Base-by-base conservation (phyloP, 2,888 invertebrate genomes). In the Scaptomyza reducta region DNA sequence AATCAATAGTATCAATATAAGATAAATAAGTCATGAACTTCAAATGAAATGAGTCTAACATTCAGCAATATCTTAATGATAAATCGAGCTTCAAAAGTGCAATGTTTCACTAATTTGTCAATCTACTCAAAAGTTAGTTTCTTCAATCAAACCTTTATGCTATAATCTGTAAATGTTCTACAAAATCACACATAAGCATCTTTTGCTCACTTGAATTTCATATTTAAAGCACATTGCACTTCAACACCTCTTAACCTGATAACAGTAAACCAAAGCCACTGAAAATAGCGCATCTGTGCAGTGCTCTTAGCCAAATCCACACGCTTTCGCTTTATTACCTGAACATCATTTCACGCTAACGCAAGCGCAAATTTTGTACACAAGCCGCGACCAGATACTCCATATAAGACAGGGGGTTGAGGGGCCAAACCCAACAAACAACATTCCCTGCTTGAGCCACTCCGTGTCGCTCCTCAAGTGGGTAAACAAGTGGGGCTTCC, bases 271-370 rank as follows among this genome's bases (percentile, higher is more conserved):
- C 38, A 40, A 38, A 42, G 10, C 14, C 42, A 9, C 11, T 10
- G 3, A 40, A 22, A 29, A 27, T 35, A 81, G 85, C 35, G 70
- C 42, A 82, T 29, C 56, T 54, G 49, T 22, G 46, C 14, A 16
- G 42, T 66, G 16, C 47, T 47, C 45, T 25, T 13, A 57, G 33
- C 56, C 49, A 40, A 9, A 46, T 60, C 58, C 61, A 66, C 31
- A n/a, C 7, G 25, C 33, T 42, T 40, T 47, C 71, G 66, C 65
- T 83, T 88, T 86, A 83, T 84, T 79, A 77, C 79, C 70, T 68
- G 63, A 73, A 72, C 88, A 83, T 86, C 87, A 86, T 84, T 84
- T 84, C 87, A 84, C 84, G 88, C 87, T 88, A 83, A 80, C 73
- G 71, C 77, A 79, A 88, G 88, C 87, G 75, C 87, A 79, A 70